Base-by-base conservation (phyloP, 2,797 vertebrate genomes). In the Scolopax rusticola region DNA sequence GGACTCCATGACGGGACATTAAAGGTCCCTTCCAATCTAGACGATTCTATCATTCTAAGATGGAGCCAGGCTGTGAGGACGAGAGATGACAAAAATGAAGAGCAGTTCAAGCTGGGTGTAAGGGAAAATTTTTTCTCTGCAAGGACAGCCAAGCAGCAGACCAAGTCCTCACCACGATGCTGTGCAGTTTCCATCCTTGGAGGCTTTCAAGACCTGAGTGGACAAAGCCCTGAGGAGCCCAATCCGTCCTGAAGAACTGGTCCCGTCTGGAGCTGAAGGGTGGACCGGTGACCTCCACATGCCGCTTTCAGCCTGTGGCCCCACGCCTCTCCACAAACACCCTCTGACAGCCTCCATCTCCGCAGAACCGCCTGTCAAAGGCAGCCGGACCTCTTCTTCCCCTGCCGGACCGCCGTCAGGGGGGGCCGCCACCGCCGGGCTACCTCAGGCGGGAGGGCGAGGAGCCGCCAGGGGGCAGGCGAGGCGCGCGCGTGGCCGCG, bases 121-220 rank as follows among this genome's bases (percentile, higher is more conserved):
- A 76, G 17, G 15, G n/a, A 56, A 71, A 64, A 4, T 1, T 4
- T 75, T 50, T 76, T 15, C 24, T 64, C 40, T 32, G 32, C 0
- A 1, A 65, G 24, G 32, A 40, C 21, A 77, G 17, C 13, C 6
- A 48, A 61, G 54, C 17, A 38, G n/a, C 5, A 48, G 14, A 43
- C 12, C 36, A 64, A 33, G 15, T 4, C 0, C 19, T 2, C 3
- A 0, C 54, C 0, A 3, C 1, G 1, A 82, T 3, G 10, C 6
- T 3, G 1, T 9, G 20, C 18, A 5, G 12, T 61, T 81, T 57
- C 18, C 7, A 21, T 19, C 32, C 47, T 23, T 6, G 9, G 43
- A 38, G 32, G 2, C 27, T 51, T 64, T 36, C 30, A 11, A 38
- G 11, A 41, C 45, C 18, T 48, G 73, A 14, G 27, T 41, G 38